A percentile compares a stretch with the other conserved stretches of the same genome.
phyloP scores from a whole-genome alignment of 2,888 invertebrate genomes.

The Coelogynopora nodosa region DNA sequence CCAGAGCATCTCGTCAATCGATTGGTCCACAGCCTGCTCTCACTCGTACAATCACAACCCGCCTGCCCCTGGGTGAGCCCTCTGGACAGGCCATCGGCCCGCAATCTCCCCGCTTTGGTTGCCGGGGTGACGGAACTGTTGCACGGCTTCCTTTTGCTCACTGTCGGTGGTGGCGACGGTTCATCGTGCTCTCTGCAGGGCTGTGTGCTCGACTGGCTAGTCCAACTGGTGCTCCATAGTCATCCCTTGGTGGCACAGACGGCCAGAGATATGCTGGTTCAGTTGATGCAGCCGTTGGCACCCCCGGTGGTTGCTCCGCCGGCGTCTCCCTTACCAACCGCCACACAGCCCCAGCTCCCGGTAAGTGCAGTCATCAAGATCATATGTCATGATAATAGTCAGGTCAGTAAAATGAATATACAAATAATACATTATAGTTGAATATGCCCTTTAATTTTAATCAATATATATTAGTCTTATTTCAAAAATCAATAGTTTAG shows the following conservation, averaged over 20 bases:
- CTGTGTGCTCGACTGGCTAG: background rate
- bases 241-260: background rate
- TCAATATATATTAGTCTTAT: too few relatives aligned
- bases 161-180: background rate
- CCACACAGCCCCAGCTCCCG: background rate
- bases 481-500: too few relatives aligned
- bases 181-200: background rate
- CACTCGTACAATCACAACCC: conserved; percentile 4
- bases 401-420: too few relatives aligned
- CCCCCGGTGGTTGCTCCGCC: background rate
- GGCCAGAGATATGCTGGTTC: background rate
- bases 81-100: background rate
- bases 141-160: background rate
- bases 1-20: background rate
- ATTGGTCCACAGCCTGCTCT: background rate
- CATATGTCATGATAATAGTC: too few relatives aligned
- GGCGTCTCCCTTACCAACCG: background rate
- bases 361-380: background rate
- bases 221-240: background rate
- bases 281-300: background rate
- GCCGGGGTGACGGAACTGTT: background rate
- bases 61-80: background rate
- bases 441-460: too few relatives aligned
- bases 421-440: too few relatives aligned
- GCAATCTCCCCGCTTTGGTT: background rate